These are phyloP conservation scores for Euproctis similis DNA, from an alignment of 2,888 invertebrate species.

Conservation along the genomic window DNA sequence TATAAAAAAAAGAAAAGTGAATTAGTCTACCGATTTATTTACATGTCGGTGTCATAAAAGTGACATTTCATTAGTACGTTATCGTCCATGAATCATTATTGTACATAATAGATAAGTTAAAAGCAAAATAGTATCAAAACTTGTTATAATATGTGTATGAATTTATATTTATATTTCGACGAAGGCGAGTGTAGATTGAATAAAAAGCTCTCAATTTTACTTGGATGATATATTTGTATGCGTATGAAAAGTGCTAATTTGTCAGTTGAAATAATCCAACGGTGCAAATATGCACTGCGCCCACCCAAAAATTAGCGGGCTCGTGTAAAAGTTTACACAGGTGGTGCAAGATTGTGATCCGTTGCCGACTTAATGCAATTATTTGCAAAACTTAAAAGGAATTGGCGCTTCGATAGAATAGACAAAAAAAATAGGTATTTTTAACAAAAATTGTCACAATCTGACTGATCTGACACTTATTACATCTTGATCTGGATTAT, in stretches of 20 bases:
- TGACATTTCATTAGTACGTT: slow-evolving; percentile 26
- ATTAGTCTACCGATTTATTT: slow-evolving; percentile 16
- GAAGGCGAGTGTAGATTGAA: slow-evolving; percentile 30
- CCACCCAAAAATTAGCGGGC: slow-evolving; percentile 40
- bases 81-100: slow-evolving; percentile 32
- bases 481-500: too few species aligned
- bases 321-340: slow-evolving; percentile 50
- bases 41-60: slow-evolving; percentile 35
- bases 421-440: slow-evolving; percentile 9
- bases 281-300: slow-evolving; percentile 59
- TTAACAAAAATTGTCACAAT: too few species aligned
- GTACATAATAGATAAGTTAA: slow-evolving; percentile 34
- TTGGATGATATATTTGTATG: too few species aligned
- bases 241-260: slow-evolving; percentile 57
- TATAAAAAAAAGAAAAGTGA: too few species aligned
- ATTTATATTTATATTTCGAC: slow-evolving; percentile 21
- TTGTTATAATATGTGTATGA: slow-evolving; percentile 28
- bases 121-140: slow-evolving; percentile 31
- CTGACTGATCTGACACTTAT: too few species aligned
- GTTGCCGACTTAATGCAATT: slow-evolving; percentile 46
- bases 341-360: slow-evolving; percentile 43
- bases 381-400: slow-evolving; percentile 35
- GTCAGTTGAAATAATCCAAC: slow-evolving; percentile 40
- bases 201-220: slow-evolving; percentile 39
- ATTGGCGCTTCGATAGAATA: slow-evolving; percentile 17